phyloP scores from a whole-genome alignment of 2,888 invertebrate genomes.

The Chorisops tibialis region DNA sequence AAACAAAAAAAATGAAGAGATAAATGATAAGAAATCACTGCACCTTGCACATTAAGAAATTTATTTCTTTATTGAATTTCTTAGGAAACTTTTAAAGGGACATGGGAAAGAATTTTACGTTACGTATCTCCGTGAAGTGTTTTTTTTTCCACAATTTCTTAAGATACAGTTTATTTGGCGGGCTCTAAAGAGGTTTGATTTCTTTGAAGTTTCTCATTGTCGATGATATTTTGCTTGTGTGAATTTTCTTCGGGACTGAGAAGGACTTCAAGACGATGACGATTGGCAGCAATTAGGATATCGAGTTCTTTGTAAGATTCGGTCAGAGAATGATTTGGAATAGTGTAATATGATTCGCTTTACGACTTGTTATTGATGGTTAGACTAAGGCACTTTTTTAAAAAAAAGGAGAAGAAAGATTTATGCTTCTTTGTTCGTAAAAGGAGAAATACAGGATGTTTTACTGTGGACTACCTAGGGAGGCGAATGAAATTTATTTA shows the following conservation, averaged over 20 bases:
- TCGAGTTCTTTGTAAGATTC: conserved; percentile 5
- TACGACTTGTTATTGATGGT: not conserved
- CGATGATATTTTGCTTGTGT: not conserved
- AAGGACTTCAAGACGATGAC: not conserved
- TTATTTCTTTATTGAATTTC: conserved; percentile 18
- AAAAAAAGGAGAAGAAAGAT: not conserved
- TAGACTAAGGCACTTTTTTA: not conserved
- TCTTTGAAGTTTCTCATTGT: conserved; percentile 21
- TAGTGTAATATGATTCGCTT: conserved; percentile 13
- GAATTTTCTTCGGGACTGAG: not conserved
- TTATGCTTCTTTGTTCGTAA: conserved; percentile 11
- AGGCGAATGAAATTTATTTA: not conserved
- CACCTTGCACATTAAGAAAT: conserved; percentile 20
- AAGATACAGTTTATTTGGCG: conserved; percentile 28
- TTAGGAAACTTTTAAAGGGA: conserved; percentile 16
- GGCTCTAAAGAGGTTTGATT: conserved; percentile 32
- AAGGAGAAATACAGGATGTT: not conserved
- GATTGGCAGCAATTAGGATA: conserved; percentile 10
- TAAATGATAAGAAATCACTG: conserved; percentile 8
- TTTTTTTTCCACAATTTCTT: not conserved
- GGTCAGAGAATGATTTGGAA: conserved; percentile 4
- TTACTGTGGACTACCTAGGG: too few species aligned
- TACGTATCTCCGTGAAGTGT: not conserved
- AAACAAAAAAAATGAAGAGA: too few species aligned
- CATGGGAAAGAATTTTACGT: conserved; percentile 20